These are phyloP conservation scores for Linurgus olivaceus DNA, from an alignment of 2,797 vertebrate species.

Conservation along the genomic window DNA sequence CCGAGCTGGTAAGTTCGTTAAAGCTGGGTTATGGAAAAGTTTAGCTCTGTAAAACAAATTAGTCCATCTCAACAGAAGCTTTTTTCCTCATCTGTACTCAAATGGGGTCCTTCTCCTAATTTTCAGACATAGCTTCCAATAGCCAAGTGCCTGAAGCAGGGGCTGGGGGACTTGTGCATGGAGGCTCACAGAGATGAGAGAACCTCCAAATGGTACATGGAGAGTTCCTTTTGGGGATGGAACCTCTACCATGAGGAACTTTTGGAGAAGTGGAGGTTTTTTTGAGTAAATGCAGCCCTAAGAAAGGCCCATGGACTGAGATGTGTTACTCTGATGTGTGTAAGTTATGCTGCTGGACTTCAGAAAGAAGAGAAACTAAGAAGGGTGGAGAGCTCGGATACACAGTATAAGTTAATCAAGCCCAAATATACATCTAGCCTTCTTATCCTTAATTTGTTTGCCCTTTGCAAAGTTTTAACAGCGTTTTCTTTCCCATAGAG, in stretches of 20 bases:
- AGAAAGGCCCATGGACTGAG: slow-evolving; percentile 10
- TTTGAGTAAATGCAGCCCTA: neutral
- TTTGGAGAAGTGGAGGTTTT: neutral
- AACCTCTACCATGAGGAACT: neutral
- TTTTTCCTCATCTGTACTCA: slow-evolving; percentile 19
- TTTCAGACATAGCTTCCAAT: neutral
- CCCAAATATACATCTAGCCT: slow-evolving; percentile 16
- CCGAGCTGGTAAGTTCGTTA: slow-evolving; percentile 35
- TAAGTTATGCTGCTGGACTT: neutral
- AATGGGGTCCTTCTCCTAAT: neutral
- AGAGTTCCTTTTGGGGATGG: neutral
- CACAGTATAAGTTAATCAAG: slow-evolving; percentile 15
- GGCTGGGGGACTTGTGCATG: fast-evolving
- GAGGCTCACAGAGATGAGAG: neutral
- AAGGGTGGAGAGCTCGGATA: neutral
- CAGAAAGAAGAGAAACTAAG: slow-evolving; percentile 30
- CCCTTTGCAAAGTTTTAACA: slow-evolving; percentile 10
- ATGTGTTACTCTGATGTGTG: neutral
- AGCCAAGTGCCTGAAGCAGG: neutral
- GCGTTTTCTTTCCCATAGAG: slow-evolving; percentile 34
- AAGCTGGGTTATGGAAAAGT: neutral
- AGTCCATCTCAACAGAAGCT: neutral
- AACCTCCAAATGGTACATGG: neutral
- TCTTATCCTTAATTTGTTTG: slow-evolving; percentile 53
- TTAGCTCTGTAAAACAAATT: slow-evolving; percentile 39